Percentiles rank a stretch among this genome's conserved stretches.
These are phyloP conservation scores for Centropus bengalensis DNA, from an alignment of 2,113 vertebrate species.

Conservation along the genomic window DNA sequence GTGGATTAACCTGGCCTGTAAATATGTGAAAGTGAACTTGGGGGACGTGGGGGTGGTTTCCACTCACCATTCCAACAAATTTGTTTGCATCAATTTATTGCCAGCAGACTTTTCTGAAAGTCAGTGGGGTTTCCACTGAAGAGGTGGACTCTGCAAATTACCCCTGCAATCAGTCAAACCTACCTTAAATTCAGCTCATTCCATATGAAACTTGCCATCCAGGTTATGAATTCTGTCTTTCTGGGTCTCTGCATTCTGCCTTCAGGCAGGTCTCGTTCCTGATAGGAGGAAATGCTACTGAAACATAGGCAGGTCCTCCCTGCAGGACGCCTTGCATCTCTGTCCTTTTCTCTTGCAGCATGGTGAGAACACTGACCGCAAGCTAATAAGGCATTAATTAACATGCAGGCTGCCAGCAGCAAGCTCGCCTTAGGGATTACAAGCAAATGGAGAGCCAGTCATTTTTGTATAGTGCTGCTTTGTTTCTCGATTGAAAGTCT, in stretches of 20 bases:
- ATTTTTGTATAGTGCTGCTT: not conserved
- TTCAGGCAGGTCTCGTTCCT: not conserved
- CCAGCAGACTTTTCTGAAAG: not conserved
- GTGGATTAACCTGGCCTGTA: not conserved
- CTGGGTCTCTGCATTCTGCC: not conserved
- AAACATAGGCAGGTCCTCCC: not conserved
- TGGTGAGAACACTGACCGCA: not conserved
- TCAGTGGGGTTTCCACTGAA: not conserved
- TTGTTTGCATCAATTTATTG: not conserved
- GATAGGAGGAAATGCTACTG: not conserved
- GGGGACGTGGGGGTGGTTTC: not conserved
- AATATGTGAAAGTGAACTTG: not conserved
- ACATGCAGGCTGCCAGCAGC: conserved; percentile 10
- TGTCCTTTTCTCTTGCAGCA: not conserved
- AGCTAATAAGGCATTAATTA: conserved; percentile 49
- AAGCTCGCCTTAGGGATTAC: not conserved
- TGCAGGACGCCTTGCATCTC: not conserved
- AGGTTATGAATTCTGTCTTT: not conserved
- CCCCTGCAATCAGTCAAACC: not conserved
- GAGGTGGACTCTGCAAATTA: not conserved
- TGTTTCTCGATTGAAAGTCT: not conserved
- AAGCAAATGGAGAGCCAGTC: not conserved
- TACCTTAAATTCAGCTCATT: not conserved
- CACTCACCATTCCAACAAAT: not conserved
- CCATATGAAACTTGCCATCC: not conserved